A percentile compares a stretch with the other conserved stretches of the same genome.
Conservation (phyloP, 2,888 invertebrate species). For the Drosophila engyochracea region DNA sequence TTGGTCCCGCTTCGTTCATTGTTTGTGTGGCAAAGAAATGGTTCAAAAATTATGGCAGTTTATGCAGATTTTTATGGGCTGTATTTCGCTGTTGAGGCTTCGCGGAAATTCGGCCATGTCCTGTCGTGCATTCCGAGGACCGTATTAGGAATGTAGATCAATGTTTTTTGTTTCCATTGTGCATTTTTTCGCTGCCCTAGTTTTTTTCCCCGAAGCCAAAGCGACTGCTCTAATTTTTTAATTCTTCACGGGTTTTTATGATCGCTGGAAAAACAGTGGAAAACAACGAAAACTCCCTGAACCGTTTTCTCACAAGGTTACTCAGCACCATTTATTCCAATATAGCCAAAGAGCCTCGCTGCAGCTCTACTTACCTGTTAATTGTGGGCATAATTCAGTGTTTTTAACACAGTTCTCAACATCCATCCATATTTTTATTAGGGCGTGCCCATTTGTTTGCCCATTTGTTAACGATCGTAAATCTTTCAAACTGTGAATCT, state of each 20-base stretch:
- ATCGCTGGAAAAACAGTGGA: conserved; percentile 56
- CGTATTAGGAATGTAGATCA: conserved; percentile 82
- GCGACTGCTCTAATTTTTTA: conserved; percentile 80
- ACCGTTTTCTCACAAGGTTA: conserved; percentile 69
- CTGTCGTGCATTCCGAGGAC: conserved; percentile 68
- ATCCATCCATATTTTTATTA: conserved; percentile 59
- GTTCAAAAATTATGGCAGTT: conserved; percentile 50
- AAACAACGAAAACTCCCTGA: conserved; percentile 36
- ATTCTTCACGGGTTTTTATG: conserved; percentile 77
- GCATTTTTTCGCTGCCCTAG: conserved; percentile 65
- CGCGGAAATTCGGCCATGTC: conserved; percentile 65
- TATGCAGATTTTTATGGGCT: conserved; percentile 81
- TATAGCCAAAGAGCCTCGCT: background rate
- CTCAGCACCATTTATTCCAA: conserved; percentile 40
- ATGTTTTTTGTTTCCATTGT: conserved; percentile 81
- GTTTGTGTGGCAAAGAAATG: conserved; percentile 58
- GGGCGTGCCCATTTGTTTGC: conserved; percentile 36
- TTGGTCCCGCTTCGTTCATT: conserved; percentile 52
- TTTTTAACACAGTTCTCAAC: conserved; percentile 52
- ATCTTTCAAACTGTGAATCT: conserved; percentile 17
- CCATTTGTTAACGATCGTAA: conserved; percentile 22
- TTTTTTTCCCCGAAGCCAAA: conserved; percentile 77
- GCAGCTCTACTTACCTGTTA: conserved; percentile 71
- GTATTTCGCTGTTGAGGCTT: conserved; percentile 34
- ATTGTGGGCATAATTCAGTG: conserved; percentile 67